phyloP scores from a whole-genome alignment of 2,113 vertebrate genomes.

The Cavia aperea region DNA sequence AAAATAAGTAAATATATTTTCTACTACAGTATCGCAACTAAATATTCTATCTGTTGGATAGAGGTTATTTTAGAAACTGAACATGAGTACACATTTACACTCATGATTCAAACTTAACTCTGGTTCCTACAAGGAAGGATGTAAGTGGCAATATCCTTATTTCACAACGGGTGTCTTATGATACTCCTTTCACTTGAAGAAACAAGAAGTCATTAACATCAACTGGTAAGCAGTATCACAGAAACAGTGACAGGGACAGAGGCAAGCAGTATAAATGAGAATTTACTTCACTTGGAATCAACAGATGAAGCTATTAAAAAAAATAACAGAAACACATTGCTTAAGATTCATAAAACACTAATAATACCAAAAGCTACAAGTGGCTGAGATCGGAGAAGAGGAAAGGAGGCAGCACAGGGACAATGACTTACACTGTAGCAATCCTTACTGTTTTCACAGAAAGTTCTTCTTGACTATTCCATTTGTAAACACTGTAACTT shows the following conservation, averaged over 20 bases:
- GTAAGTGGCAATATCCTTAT: neutral
- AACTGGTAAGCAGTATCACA: neutral
- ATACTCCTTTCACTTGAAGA: neutral
- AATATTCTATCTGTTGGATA: neutral
- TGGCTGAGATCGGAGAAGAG: neutral
- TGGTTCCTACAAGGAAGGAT: neutral
- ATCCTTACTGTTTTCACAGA: neutral
- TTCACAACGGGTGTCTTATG: neutral
- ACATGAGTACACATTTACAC: neutral
- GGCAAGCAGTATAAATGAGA: neutral
- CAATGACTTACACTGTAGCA: neutral
- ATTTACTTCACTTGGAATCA: neutral
- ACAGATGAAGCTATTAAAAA: neutral
- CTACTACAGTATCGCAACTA: neutral
- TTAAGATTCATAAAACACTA: neutral
- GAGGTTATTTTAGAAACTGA: neutral
- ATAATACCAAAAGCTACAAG: slow-evolving; percentile 15
- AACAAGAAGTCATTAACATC: slow-evolving; percentile 10
- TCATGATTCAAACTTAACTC: neutral
- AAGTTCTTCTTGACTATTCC: neutral
- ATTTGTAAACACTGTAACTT: slow-evolving; percentile 28
- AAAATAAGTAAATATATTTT: slow-evolving; percentile 20
- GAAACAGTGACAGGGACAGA: neutral
- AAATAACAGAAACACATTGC: neutral
- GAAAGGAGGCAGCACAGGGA: neutral